Percentiles rank a stretch among this genome's conserved stretches.
Evolutionary conservation across 2,888 invertebrate genomes (phyloP).

Genomic region (Pheosia tremula): DNA sequence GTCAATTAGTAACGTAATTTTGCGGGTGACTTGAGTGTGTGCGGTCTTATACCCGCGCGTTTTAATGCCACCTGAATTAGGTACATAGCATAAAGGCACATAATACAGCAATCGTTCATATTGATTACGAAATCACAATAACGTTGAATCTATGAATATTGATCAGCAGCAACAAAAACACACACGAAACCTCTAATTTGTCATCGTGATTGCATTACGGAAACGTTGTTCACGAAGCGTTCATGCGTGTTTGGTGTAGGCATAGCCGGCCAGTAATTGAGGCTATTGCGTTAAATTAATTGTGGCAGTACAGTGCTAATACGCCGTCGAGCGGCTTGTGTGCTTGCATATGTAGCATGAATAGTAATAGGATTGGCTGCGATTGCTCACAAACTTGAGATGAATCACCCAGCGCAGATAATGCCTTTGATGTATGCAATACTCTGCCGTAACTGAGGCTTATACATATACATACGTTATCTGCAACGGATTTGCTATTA

Average conservation of each 20-base stretch:
- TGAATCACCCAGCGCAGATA: conserved; percentile 64
- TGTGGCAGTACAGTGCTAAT: conserved; percentile 67
- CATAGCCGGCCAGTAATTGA: conserved; percentile 71
- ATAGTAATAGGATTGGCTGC: conserved; percentile 70
- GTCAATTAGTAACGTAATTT: conserved; percentile 85
- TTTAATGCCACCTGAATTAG: conserved; percentile 54
- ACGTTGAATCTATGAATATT: conserved; percentile 30
- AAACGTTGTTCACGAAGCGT: conserved; percentile 40
- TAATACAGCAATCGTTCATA: conserved; percentile 24
- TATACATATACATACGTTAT: conserved; percentile 37
- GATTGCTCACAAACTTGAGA: conserved; percentile 73
- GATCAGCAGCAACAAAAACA: conserved; percentile 30
- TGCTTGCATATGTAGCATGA: conserved; percentile 61
- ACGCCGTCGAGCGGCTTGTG: conserved; percentile 51
- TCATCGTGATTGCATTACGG: conserved; percentile 47
- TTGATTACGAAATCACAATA: conserved; percentile 20
- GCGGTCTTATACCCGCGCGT: conserved; percentile 66
- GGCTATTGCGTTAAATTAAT: conserved; percentile 80
- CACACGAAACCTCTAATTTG: conserved; percentile 41
- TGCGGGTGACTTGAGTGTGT: conserved; percentile 83
- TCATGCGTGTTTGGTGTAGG: conserved; percentile 53
- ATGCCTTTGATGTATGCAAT: conserved; percentile 70
- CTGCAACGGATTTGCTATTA: conserved; percentile 34
- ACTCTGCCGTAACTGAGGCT: conserved; percentile 37
- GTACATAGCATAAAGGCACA: conserved; percentile 20